Evolutionary conservation across 2,888 invertebrate genomes (phyloP), one percentile per base, ranked within the genome.

Genomic region (Rotaria magnacalcarata): DNA sequence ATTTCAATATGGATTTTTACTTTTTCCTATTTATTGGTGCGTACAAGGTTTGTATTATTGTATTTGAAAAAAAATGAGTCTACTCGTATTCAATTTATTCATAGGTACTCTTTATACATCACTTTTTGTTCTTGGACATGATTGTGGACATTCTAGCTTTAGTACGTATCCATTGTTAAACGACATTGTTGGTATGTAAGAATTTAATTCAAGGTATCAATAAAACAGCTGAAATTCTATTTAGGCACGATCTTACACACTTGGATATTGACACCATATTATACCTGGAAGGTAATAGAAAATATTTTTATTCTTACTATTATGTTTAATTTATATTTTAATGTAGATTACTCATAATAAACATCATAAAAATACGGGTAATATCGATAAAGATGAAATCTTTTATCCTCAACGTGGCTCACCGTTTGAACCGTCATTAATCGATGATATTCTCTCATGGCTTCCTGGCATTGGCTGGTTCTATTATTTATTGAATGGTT

Each of bases 341-440:
- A 54, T 14, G 11, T 67, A 67, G 67, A 1, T 80, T 52, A 88
- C 89, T 2, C 90, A 90, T 87, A 87, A 88, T 67, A 88, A 89
- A 58, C 90, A 90, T 86, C 90, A 90, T 88, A 89, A 90, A 86
- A 88, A 89, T 87, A 90, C 89, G 14, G 89, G 89, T 43, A 90
- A 90, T 87, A 88, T 90, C 21, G 90, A 90, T 88, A 90, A 90
- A 58, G 90, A 90, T 84, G 90, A 89, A 67, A 89, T 90, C 21
- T 90, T 90, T 87, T 90, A 90, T 87, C 90, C 90, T 0, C 88
- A 89, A 8, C 80, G 24, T 8, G 67, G 67, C 19, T 2, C 16
- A 34, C 85, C 89, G 21, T 87, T 89, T 52, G 67, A 67, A 67
- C 34, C 4, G 5, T 67, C 67, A 16, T 4, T 67, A 10, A 2